These are phyloP conservation scores for Cybosia mesomella DNA, from an alignment of 2,888 invertebrate species.

Conservation along the genomic window DNA sequence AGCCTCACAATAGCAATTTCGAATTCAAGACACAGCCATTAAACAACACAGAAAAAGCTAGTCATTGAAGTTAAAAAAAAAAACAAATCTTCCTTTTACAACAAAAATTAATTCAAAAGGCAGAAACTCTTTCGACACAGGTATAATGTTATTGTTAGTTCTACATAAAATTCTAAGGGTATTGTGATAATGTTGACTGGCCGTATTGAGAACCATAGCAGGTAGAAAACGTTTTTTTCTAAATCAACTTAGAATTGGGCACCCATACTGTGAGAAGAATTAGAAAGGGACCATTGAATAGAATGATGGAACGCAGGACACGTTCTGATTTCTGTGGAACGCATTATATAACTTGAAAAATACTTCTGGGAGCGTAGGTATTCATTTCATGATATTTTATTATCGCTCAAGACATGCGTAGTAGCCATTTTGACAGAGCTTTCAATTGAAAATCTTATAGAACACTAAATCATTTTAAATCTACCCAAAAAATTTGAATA, in stretches of 20 bases:
- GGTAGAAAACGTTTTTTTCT: conserved; percentile 20
- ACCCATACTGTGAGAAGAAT: conserved; percentile 16
- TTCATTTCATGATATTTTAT: neutral
- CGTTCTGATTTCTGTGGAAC: neutral
- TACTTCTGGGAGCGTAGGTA: neutral
- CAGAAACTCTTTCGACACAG: conserved; percentile 17
- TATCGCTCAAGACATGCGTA: neutral
- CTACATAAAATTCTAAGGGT: conserved; percentile 16
- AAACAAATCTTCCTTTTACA: neutral
- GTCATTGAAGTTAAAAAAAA: neutral
- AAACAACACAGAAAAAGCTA: neutral
- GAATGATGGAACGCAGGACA: conserved; percentile 9
- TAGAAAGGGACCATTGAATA: conserved; percentile 6
- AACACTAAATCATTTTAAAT: conserved; percentile 1
- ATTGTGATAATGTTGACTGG: conserved; percentile 7
- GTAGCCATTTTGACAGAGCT: neutral
- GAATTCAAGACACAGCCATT: neutral
- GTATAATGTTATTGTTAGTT: too few relatives aligned
- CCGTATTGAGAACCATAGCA: conserved; percentile 17
- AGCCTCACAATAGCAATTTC: too few relatives aligned
- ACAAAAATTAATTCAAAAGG: neutral
- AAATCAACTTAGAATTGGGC: conserved; percentile 4
- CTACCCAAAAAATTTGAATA: neutral
- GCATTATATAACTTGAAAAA: neutral
- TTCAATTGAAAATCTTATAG: neutral